These are phyloP conservation scores for Morone saxatilis DNA, from an alignment of 2,113 vertebrate species.

Conservation along the genomic window DNA sequence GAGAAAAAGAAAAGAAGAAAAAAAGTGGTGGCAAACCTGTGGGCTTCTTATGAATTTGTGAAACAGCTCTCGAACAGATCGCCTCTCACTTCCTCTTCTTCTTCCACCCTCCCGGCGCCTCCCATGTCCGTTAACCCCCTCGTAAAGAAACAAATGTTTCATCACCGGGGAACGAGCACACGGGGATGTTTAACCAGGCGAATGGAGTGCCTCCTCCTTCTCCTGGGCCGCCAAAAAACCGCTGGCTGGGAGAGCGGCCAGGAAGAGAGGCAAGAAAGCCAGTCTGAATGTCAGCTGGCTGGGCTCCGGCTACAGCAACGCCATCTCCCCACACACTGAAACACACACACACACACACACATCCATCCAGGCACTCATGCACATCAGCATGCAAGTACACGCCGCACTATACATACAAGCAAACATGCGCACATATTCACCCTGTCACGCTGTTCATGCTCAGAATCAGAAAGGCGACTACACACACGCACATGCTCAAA, in stretches of 20 bases:
- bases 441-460: slow-evolving; percentile 52
- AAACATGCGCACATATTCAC: slow-evolving; percentile 41
- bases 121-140: slow-evolving; percentile 58
- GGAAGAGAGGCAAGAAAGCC: slow-evolving; percentile 74
- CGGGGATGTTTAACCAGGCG: slow-evolving; percentile 74
- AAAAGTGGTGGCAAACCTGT: slow-evolving; percentile 24
- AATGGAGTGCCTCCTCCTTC: slow-evolving; percentile 77
- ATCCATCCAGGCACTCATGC: neutral
- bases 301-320: slow-evolving; percentile 60
- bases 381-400: slow-evolving; percentile 46
- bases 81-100: slow-evolving; percentile 27
- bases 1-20: neutral
- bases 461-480: slow-evolving; percentile 21
- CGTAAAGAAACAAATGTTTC: slow-evolving; percentile 69
- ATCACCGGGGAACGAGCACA: slow-evolving; percentile 68
- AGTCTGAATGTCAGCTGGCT: slow-evolving; percentile 82
- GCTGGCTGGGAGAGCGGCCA: slow-evolving; percentile 76
- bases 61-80: slow-evolving; percentile 20
- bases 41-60: slow-evolving; percentile 34
- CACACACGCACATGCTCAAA: neutral
- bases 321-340: slow-evolving; percentile 44
- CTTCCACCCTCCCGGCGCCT: neutral
- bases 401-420: slow-evolving; percentile 42
- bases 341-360: slow-evolving; percentile 37
- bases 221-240: slow-evolving; percentile 73